Conservation (phyloP, 2,113 vertebrate species). For the Bubo bubo region DNA sequence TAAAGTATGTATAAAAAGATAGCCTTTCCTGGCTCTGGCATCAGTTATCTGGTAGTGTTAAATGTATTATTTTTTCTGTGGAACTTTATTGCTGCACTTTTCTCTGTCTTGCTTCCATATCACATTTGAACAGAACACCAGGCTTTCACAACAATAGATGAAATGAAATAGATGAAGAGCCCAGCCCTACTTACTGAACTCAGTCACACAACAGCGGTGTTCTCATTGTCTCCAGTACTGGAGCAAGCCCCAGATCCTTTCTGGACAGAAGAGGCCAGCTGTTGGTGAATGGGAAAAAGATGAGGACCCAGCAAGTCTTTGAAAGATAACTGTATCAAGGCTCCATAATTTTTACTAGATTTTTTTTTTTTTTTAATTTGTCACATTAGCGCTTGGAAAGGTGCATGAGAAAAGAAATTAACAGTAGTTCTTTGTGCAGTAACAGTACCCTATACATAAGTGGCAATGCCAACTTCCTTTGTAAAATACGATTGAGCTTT, state of each 20-base stretch:
- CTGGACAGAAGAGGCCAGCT: slow-evolving; percentile 2
- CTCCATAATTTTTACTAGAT: not conserved
- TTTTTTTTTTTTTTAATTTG: not conserved
- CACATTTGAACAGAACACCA: not conserved
- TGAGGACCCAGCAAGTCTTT: not conserved
- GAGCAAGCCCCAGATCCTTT: not conserved
- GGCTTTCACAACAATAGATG: slow-evolving; percentile 11
- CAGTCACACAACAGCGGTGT: not conserved
- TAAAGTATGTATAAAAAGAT: not conserved
- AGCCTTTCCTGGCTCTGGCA: not conserved
- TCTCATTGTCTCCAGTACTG: not conserved
- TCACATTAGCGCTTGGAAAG: not conserved
- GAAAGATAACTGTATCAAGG: slow-evolving; percentile 18
- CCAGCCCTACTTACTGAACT: not conserved
- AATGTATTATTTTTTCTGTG: not conserved
- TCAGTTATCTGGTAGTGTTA: not conserved
- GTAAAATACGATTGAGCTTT: not conserved
- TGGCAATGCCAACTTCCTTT: not conserved
- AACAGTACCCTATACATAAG: not conserved
- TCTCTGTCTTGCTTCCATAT: slow-evolving; percentile 52
- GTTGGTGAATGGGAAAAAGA: not conserved
- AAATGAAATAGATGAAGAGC: slow-evolving; percentile 5
- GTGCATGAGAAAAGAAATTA: not conserved
- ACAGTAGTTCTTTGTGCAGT: not conserved
- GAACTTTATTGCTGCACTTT: slow-evolving; percentile 39